Evolutionary conservation across 2,888 invertebrate species (phyloP), one percentile per base, ranked within the genome.

Genomic region (Spilarctia lutea): DNA sequence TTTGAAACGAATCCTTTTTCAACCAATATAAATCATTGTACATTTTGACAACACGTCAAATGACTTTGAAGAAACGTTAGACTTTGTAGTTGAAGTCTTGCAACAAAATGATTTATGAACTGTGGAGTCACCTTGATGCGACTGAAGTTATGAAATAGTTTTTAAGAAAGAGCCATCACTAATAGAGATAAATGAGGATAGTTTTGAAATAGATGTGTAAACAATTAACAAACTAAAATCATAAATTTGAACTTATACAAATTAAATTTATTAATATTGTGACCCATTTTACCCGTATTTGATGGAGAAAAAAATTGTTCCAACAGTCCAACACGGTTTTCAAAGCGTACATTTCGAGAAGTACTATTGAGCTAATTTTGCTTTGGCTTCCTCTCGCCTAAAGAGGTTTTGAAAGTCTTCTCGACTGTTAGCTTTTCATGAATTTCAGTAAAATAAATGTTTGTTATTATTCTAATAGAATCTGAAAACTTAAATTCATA

Each of bases 61-160:
- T 72, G 70, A 80, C 79, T 83, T 78, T 73, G 68, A 77, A 73
- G 68, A 63, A 75, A 72, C 68, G 72, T 71, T 60, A 33, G 60
- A 42, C 56, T 65, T 75, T 52, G 72, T 71, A 72, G 71, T 71
- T 74, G 66, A 70, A 75, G 65, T 60, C 65, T 73, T 79, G 73
- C 80, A 80, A 39, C 67, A 63, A 71, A 66, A 77, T 85, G 83
- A 85, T 83, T 85, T 82, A 82, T 83, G 79, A 82, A 83, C 75
- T 52, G 27, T 3, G 20, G 39, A 76, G 78, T 81, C 81, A 83
- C 83, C 79, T 81, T 83, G 74, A 65, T 71, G 68, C 42, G 68
- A 45, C 74, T 69, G 27, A 72, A 45, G 68, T 52, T 68, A 72
- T 70, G 68, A 56, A 20, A 18, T 70, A 33, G 70, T 72, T 78